A percentile compares a stretch with the other conserved stretches of the same genome.
Conservation (phyloP, 2,113 vertebrate genomes). For the Pedionomus torquatus region DNA sequence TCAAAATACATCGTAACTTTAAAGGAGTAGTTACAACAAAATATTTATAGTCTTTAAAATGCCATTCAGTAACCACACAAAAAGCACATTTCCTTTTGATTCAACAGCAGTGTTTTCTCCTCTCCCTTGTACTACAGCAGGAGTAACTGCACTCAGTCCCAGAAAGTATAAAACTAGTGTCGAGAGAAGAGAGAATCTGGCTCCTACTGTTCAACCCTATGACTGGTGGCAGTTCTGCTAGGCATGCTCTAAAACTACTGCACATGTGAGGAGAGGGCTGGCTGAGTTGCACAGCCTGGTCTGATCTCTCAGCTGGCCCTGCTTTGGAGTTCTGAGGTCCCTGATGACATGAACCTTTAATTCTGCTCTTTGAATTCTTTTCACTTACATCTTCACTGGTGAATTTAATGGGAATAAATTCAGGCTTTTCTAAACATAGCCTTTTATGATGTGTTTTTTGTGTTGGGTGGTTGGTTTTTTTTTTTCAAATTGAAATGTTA, state of each 20-base stretch:
- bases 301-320: not conserved
- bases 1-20: not conserved
- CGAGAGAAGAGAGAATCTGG: not conserved
- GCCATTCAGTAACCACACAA: not conserved
- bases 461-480: not conserved
- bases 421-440: not conserved
- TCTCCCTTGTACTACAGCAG: not conserved
- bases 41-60: not conserved
- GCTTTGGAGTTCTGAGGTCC: not conserved
- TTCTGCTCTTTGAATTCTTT: not conserved
- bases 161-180: not conserved
- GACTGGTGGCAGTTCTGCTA: not conserved
- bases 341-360: not conserved
- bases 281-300: not conserved
- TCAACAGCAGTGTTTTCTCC: not conserved
- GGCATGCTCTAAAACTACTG: rapidly evolving
- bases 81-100: not conserved
- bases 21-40: not conserved
- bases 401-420: not conserved
- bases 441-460: not conserved
- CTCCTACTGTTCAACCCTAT: not conserved
- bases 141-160: not conserved
- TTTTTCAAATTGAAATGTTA: not conserved
- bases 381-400: not conserved
- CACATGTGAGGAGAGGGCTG: not conserved